A percentile compares a stretch with the other conserved stretches of the same genome.
phyloP scores from a whole-genome alignment of 2,888 invertebrate genomes.

The Phrixothrix hirtus region DNA sequence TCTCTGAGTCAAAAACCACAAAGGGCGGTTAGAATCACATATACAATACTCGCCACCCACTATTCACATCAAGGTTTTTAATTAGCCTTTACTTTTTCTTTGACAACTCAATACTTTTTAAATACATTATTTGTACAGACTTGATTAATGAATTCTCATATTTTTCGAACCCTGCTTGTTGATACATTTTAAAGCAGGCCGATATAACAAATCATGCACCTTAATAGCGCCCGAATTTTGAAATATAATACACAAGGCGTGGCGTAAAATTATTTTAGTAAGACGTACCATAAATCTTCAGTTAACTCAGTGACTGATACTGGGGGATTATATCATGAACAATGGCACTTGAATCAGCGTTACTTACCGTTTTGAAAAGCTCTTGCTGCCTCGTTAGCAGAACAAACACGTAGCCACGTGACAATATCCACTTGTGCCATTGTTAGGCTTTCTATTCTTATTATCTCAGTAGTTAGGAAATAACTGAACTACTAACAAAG shows the following conservation, averaged over 20 bases:
- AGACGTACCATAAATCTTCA: too few relatives aligned
- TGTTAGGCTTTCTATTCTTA: constrained; percentile 34
- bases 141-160: too few relatives aligned
- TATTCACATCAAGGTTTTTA: constrained; percentile 14
- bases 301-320: constrained; percentile 7
- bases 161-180: too few relatives aligned
- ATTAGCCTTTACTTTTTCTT: constrained; percentile 18
- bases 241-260: too few relatives aligned
- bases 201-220: too few relatives aligned
- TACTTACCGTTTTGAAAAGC: constrained; percentile 33
- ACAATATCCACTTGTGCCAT: constrained; percentile 38
- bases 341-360: constrained; percentile 31
- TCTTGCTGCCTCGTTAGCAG: constrained; percentile 39
- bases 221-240: too few relatives aligned
- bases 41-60: constrained; percentile 23
- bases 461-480: constrained; percentile 36
- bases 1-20: constrained; percentile 49
- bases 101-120: too few relatives aligned
- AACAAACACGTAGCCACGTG: constrained; percentile 40
- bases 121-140: too few relatives aligned
- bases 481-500: constrained; percentile 29
- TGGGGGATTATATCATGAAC: constrained; percentile 26
- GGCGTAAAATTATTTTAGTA: too few relatives aligned
- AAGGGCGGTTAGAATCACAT: constrained; percentile 33
- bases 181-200: too few relatives aligned